Conservation (phyloP, 2,888 invertebrate genomes). For the Ellobium chinense region DNA sequence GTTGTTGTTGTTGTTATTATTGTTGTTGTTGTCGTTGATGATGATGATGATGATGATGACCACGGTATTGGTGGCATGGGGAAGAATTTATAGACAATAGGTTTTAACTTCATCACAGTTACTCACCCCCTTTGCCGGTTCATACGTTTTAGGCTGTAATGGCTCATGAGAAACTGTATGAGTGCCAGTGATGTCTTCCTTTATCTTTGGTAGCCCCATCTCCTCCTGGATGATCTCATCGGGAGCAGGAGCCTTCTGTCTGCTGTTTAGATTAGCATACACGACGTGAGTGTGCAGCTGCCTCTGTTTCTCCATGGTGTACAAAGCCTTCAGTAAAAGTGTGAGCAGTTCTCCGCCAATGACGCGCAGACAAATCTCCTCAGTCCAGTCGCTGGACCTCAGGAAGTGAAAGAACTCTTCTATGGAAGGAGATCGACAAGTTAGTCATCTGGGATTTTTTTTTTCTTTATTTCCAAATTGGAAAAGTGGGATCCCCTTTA, state of each 20-base stretch:
- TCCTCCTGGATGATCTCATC: too few relatives aligned
- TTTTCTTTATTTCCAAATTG: background rate
- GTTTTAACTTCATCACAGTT: too few relatives aligned
- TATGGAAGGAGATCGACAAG: background rate
- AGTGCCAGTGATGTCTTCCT: too few relatives aligned
- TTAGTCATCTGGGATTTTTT: background rate
- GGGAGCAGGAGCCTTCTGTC: background rate
- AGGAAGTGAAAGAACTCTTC: constrained; percentile 23
- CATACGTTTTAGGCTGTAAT: too few relatives aligned
- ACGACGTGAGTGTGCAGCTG: background rate
- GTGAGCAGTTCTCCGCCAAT: constrained; percentile 17
- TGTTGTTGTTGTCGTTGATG: too few relatives aligned
- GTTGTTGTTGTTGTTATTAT: too few relatives aligned
- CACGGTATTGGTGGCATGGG: too few relatives aligned
- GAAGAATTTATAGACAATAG: too few relatives aligned
- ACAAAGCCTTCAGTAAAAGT: background rate
- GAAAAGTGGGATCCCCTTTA: background rate
- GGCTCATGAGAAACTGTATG: too few relatives aligned
- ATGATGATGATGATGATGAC: too few relatives aligned
- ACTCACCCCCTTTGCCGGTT: too few relatives aligned
- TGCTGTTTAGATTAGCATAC: constrained; percentile 23
- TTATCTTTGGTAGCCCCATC: background rate
- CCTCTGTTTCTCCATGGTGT: background rate
- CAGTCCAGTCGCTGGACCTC: constrained; percentile 6
- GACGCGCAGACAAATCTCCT: background rate